Percentiles rank a stretch among this genome's conserved stretches.
phyloP scores from a whole-genome alignment of 2,113 vertebrate species.

The Bubo blakistoni region DNA sequence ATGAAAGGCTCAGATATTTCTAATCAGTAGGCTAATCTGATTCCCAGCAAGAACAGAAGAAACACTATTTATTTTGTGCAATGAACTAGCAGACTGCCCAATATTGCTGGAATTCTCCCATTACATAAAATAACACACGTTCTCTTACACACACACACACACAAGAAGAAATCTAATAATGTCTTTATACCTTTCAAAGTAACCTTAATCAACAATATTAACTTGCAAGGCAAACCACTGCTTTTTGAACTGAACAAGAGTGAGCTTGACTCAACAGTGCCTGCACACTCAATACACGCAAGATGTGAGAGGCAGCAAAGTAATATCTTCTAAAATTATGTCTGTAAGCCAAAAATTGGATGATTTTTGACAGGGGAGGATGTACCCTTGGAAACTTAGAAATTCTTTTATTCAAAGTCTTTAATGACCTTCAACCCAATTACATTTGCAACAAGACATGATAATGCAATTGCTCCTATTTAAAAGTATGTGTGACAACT shows the following conservation, averaged over 20 bases:
- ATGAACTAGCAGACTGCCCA: background rate
- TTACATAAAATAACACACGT: background rate
- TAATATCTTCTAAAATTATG: background rate
- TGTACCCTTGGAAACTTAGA: slow-evolving; percentile 25
- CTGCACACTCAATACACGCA: background rate
- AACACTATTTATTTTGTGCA: background rate
- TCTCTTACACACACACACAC: background rate
- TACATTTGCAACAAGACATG: slow-evolving; percentile 15
- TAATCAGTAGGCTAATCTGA: background rate
- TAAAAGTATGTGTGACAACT: background rate
- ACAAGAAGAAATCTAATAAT: slow-evolving; percentile 4
- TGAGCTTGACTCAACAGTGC: background rate
- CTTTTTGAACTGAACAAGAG: slow-evolving; percentile 41
- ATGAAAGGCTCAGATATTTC: background rate
- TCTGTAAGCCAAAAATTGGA: slow-evolving; percentile 33
- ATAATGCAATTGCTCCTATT: background rate
- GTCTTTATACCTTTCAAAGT: slow-evolving; percentile 41
- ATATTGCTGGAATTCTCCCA: background rate
- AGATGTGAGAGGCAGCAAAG: slow-evolving; percentile 11
- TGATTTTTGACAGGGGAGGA: background rate
- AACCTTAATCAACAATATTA: slow-evolving; percentile 18
- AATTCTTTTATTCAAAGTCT: slow-evolving; percentile 38
- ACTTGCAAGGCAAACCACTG: background rate
- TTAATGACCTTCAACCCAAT: slow-evolving; percentile 41
- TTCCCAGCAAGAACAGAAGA: background rate